Evolutionary conservation across 2,888 invertebrate genomes (phyloP), one percentile per base, ranked within the genome.

Genomic region (Falcaria lacertinaria): DNA sequence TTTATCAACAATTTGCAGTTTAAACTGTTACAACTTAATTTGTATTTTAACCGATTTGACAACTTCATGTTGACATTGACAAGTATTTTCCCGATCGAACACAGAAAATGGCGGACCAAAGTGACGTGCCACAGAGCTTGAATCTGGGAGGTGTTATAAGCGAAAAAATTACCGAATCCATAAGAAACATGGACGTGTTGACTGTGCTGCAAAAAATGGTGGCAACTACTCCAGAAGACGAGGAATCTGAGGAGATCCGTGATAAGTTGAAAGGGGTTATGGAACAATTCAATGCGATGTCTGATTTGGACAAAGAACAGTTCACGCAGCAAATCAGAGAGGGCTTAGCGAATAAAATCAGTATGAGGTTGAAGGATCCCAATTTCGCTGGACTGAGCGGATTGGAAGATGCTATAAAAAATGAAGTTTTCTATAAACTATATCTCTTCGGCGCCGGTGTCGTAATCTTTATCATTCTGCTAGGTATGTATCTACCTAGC

Each of bases 301-400:
- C 58, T 2, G 75, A 80, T 0, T 69, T 69, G 0, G 87, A 89
- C 1, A 84, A 78, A 34, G 61, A 58, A 0, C 42, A 64, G 4
- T 89, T 91, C 28, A 59, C 77, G 0, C 47, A 53, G 0, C 73
- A 85, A 38, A 67, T 91, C 7, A 83, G 78, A 33, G 74, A 86
- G 0, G 69, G 80, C 0, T 41, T 90, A 0, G 66, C 73, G 0
- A 65, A 58, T 7, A 84, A 77, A 42, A 44, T 89, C 1, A 57
- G 70, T 1, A 51, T 53, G 32, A 82, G 71, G 37, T 19, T 86
- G 0, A 52, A 76, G 1, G 80, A 84, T 2, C 54, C 65, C 0
- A 67, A 70, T 7, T 47, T 62, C 0, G 51, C 72, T 15, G 69
- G 80, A 38, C 41, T 86, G 19, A 67, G 67, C 3, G 74, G 74